A percentile compares a stretch with the other conserved stretches of the same genome.
Evolutionary conservation across 2,888 invertebrate genomes (phyloP).

Genomic region (Drosophila monieri): DNA sequence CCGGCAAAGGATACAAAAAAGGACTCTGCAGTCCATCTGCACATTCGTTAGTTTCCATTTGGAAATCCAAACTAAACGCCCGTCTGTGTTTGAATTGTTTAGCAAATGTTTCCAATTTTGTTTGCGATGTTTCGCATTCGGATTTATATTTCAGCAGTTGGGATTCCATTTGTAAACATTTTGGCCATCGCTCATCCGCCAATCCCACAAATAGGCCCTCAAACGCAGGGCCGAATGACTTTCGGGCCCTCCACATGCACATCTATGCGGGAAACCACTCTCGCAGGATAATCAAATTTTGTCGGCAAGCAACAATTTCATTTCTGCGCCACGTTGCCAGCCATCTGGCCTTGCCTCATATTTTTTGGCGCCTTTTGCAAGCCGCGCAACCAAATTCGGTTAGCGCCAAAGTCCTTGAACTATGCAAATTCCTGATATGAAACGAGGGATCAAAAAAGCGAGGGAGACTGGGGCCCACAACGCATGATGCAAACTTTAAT

Average conservation of each 20-base stretch:
- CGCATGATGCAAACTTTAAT: constrained; percentile 54
- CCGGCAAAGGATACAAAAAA: neutral
- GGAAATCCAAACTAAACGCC: neutral
- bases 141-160: constrained; percentile 24
- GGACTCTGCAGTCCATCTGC: neutral
- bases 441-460: constrained; percentile 52
- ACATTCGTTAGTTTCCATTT: neutral
- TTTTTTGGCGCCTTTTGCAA: constrained; percentile 35
- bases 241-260: constrained; percentile 1
- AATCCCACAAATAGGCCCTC: constrained; percentile 39
- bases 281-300: constrained; percentile 49
- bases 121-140: constrained; percentile 13
- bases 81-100: constrained; percentile 16
- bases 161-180: constrained; percentile 39
- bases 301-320: constrained; percentile 66
- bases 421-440: constrained; percentile 69
- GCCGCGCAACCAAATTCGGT: constrained; percentile 46
- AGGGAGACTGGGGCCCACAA: constrained; percentile 10
- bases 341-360: constrained; percentile 50
- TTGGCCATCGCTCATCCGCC: constrained; percentile 33
- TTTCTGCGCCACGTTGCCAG: constrained; percentile 25
- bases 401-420: constrained; percentile 67
- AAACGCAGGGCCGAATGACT: constrained; percentile 22
- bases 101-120: constrained; percentile 26
- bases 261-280: constrained; percentile 2